A percentile compares a stretch with the other conserved stretches of the same genome.
Conservation (phyloP, 2,797 vertebrate genomes). For the Acestrorhynchus altus region DNA sequence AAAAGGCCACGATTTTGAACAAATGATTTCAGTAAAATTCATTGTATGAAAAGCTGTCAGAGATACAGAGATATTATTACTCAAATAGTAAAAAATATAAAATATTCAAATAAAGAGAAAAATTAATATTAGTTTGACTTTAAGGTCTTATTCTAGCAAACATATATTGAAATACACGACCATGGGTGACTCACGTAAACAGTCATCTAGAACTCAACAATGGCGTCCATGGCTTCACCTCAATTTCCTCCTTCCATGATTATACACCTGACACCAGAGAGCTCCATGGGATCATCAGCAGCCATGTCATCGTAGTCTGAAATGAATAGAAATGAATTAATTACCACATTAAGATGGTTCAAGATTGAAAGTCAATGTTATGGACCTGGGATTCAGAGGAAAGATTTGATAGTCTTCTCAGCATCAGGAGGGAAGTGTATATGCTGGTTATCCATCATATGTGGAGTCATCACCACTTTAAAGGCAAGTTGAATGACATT, state of each 20-base stretch:
- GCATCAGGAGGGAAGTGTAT: slow-evolving; percentile 45
- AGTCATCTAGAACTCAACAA: not conserved
- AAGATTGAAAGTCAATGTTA: slow-evolving; percentile 59
- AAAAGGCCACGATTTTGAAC: slow-evolving; percentile 12
- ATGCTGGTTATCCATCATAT: slow-evolving; percentile 44
- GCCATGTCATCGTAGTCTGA: slow-evolving; percentile 42
- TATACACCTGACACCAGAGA: slow-evolving; percentile 38
- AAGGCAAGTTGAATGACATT: slow-evolving; percentile 59
- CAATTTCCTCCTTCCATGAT: slow-evolving; percentile 32
- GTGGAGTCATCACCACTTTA: slow-evolving; percentile 35
- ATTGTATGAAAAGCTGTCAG: not conserved
- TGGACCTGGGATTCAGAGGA: slow-evolving; percentile 43
- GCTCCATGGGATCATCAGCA: slow-evolving; percentile 50
- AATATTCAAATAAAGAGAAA: not conserved
- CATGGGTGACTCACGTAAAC: not conserved
- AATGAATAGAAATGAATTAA: slow-evolving; percentile 59
- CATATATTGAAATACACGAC: slow-evolving; percentile 24
- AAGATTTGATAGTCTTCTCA: slow-evolving; percentile 51
- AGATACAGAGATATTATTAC: not conserved
- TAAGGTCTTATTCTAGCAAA: not conserved
- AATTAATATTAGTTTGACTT: not conserved
- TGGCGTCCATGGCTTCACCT: slow-evolving; percentile 20
- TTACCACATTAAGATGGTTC: slow-evolving; percentile 54
- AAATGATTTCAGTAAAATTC: not conserved
- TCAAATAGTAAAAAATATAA: no score